A percentile compares a stretch with the other conserved stretches of the same genome.
Evolutionary conservation across 1,140 invertebrate genomes (phyloP).

Genomic region (Physella acuta): DNA sequence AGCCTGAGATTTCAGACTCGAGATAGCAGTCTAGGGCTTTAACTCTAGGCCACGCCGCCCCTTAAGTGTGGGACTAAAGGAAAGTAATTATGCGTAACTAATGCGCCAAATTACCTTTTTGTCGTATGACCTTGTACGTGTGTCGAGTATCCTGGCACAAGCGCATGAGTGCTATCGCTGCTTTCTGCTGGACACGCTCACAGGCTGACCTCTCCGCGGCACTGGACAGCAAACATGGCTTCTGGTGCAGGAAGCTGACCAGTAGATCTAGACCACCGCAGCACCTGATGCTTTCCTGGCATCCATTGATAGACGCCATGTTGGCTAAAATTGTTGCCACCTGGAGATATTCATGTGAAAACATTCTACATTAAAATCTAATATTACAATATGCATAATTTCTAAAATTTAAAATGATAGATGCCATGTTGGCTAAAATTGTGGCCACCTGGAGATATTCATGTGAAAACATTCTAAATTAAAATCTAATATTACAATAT

Average conservation of each 20-base stretch:
- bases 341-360: conserved; percentile 45
- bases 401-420: too few relatives aligned
- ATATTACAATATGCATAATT: too few relatives aligned
- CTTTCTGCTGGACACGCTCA: conserved; percentile 79
- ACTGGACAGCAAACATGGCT: conserved; percentile 63
- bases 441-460: conserved; percentile 67
- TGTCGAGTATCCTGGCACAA: conserved; percentile 75
- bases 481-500: too few relatives aligned
- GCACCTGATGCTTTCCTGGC: conserved; percentile 67
- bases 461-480: too few relatives aligned
- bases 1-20: too few relatives aligned
- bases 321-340: conserved; percentile 78
- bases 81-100: too few relatives aligned
- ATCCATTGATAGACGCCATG: conserved; percentile 71
- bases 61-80: too few relatives aligned
- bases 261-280: conserved; percentile 71
- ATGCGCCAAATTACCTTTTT: conserved; percentile 65
- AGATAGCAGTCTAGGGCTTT: too few relatives aligned
- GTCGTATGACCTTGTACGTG: conserved; percentile 73
- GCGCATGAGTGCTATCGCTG: conserved; percentile 80
- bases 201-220: conserved; percentile 69
- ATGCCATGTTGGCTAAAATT: conserved; percentile 78
- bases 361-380: too few relatives aligned
- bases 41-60: too few relatives aligned
- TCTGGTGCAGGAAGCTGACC: conserved; percentile 74